These are phyloP conservation scores for Eulithis prunata DNA, from an alignment of 2,888 invertebrate genomes.

Conservation along the genomic window DNA sequence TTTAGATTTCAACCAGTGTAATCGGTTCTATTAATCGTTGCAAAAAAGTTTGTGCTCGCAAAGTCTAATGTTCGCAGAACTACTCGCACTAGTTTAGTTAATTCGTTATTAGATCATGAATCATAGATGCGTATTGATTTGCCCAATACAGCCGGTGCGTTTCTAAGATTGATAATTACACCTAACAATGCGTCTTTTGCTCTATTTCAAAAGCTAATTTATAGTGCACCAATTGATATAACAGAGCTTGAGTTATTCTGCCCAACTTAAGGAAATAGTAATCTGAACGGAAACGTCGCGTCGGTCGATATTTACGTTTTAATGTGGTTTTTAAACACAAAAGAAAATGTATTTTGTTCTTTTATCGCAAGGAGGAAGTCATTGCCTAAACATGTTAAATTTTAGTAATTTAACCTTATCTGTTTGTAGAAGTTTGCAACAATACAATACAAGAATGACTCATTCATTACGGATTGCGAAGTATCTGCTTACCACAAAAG, in stretches of 20 bases:
- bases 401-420: conserved; percentile 30
- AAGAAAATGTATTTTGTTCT: conserved; percentile 24
- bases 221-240: conserved; percentile 12
- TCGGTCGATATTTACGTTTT: conserved; percentile 16
- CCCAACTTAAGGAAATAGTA: conserved; percentile 18
- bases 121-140: no score
- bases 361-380: conserved; percentile 31
- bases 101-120: no score
- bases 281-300: conserved; percentile 18
- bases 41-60: no score
- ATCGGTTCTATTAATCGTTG: no score
- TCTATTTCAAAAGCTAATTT: conserved; percentile 9
- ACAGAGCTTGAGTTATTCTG: conserved; percentile 21
- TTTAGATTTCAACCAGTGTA: no score
- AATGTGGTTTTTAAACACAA: conserved; percentile 17
- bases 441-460: conserved; percentile 24
- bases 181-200: background rate
- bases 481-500: conserved; percentile 28
- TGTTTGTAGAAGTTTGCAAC: conserved; percentile 22
- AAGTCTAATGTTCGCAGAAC: no score
- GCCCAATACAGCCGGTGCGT: no score
- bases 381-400: conserved; percentile 24
- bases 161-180: no score
- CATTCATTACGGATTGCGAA: conserved; percentile 18
- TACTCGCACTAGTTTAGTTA: no score